These are phyloP conservation scores for Metopia argyrocephala DNA, from an alignment of 2,888 invertebrate species.

Conservation along the genomic window DNA sequence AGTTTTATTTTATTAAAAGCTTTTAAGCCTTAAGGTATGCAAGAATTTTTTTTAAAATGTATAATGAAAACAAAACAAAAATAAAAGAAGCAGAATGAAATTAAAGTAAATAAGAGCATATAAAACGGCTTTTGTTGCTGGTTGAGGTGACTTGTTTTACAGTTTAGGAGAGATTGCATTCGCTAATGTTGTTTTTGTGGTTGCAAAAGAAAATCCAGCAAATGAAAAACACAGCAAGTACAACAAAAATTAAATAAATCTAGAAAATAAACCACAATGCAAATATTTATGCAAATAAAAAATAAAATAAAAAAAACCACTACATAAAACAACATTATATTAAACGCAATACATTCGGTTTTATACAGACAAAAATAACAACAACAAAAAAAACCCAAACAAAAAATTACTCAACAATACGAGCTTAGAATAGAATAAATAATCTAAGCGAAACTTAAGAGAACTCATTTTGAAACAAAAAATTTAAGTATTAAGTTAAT, in stretches of 20 bases:
- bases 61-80: conserved; percentile 13
- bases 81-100: conserved; percentile 6
- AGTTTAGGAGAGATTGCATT: conserved; percentile 47
- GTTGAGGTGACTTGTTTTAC: conserved; percentile 42
- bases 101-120: conserved; percentile 29
- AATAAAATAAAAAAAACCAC: not conserved
- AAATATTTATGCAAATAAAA: conserved; percentile 59
- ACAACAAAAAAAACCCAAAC: no score
- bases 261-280: conserved; percentile 54
- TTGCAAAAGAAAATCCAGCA: conserved; percentile 2
- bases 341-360: conserved; percentile 3
- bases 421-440: conserved; percentile 19
- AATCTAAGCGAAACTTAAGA: not conserved
- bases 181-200: conserved; percentile 48
- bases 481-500: conserved; percentile 55
- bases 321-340: conserved; percentile 9
- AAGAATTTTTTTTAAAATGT: conserved; percentile 41
- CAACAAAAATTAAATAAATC: conserved; percentile 49
- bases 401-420: conserved; percentile 30
- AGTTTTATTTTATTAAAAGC: conserved; percentile 59
- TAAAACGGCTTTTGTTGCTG: conserved; percentile 34
- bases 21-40: conserved; percentile 63
- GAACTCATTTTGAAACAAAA: not conserved
- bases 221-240: conserved; percentile 13
- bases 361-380: no score